phyloP scores from a whole-genome alignment of 2,113 vertebrate genomes.

The Cyanoliseus patagonus region DNA sequence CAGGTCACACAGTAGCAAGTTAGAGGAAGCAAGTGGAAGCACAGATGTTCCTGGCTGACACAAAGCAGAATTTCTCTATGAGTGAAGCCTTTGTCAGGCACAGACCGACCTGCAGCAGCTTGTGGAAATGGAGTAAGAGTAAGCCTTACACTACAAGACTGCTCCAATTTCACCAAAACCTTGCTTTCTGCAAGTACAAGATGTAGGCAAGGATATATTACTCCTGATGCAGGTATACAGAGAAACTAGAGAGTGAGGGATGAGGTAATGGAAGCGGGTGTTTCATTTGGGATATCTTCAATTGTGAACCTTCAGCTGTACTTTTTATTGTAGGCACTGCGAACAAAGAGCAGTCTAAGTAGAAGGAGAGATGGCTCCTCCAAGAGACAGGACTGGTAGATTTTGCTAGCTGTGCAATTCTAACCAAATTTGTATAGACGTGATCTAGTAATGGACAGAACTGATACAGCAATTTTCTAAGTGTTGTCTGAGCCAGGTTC shows the following conservation, averaged over 20 bases:
- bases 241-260: background rate
- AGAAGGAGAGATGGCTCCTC: background rate
- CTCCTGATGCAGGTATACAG: background rate
- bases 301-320: background rate
- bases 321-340: background rate
- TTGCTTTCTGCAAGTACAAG: background rate
- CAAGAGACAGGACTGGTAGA: background rate
- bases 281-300: background rate
- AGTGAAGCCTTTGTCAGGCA: background rate
- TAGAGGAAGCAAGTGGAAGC: background rate
- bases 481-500: background rate
- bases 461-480: background rate
- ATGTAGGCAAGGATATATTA: background rate
- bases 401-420: background rate
- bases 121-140: background rate
- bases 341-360: background rate
- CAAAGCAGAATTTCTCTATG: background rate
- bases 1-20: background rate
- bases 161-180: background rate
- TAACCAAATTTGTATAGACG: background rate
- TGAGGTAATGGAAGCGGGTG: background rate
- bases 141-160: background rate
- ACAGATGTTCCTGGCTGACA: background rate
- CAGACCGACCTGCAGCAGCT: background rate
- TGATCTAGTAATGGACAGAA: background rate